Evolutionary conservation across 2,888 invertebrate genomes (phyloP).

Genomic region (Thalpophila matura): DNA sequence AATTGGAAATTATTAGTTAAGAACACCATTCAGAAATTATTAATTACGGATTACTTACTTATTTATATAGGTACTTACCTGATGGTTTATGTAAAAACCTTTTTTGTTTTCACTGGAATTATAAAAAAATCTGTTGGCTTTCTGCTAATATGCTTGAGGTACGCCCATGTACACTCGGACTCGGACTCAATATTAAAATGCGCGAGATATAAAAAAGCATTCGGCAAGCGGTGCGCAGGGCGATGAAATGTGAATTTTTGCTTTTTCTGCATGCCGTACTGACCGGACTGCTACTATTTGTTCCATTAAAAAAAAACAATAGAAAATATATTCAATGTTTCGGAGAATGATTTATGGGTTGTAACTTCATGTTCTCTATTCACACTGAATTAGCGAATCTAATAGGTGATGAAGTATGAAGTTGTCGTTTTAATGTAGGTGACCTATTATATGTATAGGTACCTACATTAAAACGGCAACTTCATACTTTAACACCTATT

Average conservation of each 20-base stretch:
- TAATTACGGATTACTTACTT: too few relatives aligned
- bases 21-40: too few relatives aligned
- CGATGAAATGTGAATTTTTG: constrained; percentile 50
- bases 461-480: too few relatives aligned
- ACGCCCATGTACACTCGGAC: constrained; percentile 15
- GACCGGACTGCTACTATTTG: constrained; percentile 27
- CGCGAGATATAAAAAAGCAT: constrained; percentile 30
- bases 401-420: too few relatives aligned
- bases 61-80: too few relatives aligned
- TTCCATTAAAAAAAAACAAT: constrained; percentile 16
- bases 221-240: constrained; percentile 24
- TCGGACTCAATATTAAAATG: constrained; percentile 47
- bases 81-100: too few relatives aligned
- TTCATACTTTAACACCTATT: too few relatives aligned
- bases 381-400: not conserved
- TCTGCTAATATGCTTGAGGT: not conserved
- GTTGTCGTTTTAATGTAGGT: too few relatives aligned
- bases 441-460: too few relatives aligned
- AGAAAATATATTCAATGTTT: not conserved
- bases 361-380: not conserved
- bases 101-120: not conserved
- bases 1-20: too few relatives aligned
- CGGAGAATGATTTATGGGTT: not conserved
- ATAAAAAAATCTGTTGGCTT: not conserved
- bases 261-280: constrained; percentile 36